phyloP scores from a whole-genome alignment of 2,113 vertebrate genomes.

The Tyto alba region DNA sequence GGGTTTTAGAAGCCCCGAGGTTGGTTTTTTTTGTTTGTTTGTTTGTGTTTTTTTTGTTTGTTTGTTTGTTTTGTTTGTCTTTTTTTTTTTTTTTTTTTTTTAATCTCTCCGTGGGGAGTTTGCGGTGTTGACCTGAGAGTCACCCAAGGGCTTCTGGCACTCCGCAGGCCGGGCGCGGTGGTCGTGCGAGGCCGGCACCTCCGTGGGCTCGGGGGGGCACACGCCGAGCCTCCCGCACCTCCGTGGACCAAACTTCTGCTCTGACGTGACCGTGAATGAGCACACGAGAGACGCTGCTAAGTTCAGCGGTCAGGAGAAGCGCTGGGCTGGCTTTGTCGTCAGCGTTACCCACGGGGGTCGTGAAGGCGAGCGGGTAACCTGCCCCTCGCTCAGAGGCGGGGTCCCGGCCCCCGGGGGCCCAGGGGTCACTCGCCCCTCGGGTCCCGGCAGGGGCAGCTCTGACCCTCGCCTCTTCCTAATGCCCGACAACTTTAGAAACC shows the following conservation, averaged over 20 bases:
- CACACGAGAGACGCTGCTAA: not conserved
- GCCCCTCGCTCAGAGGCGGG: not conserved
- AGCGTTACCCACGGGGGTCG: not conserved
- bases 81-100: too few species aligned
- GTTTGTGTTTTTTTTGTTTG: too few species aligned
- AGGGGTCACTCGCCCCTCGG: not conserved
- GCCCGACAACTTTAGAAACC: not conserved
- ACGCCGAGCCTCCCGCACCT: not conserved
- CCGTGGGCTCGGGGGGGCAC: not conserved
- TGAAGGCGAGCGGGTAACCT: not conserved
- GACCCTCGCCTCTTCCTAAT: not conserved
- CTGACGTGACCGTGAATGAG: not conserved
- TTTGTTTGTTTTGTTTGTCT: too few species aligned
- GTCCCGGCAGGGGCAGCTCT: not conserved
- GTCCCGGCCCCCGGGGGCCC: not conserved
- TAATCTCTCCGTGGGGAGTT: rapidly evolving
- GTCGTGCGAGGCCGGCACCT: not conserved
- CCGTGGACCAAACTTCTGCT: not conserved
- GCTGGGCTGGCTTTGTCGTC: not conserved
- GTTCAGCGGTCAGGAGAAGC: not conserved
- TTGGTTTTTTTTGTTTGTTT: too few species aligned
- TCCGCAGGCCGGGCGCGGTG: not conserved
- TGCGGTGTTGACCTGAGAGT: not conserved
- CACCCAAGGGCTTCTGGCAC: not conserved
- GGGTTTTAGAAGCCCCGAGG: rapidly evolving